These are phyloP conservation scores for Varanus komodoensis DNA, from an alignment of 2,113 vertebrate species.

Conservation along the genomic window DNA sequence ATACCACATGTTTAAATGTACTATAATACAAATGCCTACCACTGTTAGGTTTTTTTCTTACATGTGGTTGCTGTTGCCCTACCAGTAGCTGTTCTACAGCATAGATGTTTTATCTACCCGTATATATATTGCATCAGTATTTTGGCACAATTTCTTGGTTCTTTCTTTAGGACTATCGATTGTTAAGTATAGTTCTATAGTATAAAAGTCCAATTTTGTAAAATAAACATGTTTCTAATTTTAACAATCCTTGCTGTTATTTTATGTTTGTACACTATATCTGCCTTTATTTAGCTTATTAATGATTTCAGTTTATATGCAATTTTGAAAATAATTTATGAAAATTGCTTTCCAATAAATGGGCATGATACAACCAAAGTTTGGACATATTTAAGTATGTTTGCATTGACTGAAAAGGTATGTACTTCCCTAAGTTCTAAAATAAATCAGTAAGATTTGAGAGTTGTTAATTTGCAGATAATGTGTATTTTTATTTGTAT, in stretches of 20 bases:
- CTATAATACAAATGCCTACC: neutral
- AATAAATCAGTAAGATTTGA: neutral
- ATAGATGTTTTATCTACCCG: no score
- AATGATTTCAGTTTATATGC: neutral
- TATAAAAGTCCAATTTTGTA: neutral
- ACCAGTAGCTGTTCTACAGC: neutral
- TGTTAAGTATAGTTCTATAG: neutral
- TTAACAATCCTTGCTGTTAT: neutral
- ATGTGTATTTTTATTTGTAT: neutral
- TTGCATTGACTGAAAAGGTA: neutral
- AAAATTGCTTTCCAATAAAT: neutral
- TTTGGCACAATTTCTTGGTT: neutral
- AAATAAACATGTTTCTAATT: conserved; percentile 5
- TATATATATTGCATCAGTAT: neutral
- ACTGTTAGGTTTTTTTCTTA: neutral
- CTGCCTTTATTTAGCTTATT: neutral
- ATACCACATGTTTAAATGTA: neutral
- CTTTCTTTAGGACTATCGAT: neutral
- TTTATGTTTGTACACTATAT: neutral
- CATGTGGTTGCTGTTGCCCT: neutral
- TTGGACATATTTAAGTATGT: neutral
- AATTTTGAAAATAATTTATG: neutral
- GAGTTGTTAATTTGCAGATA: neutral
- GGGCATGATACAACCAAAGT: neutral
- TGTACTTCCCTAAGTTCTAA: neutral